Base-by-base conservation (phyloP, 2,888 invertebrate genomes). In the Trypoxylon attenuatum region DNA sequence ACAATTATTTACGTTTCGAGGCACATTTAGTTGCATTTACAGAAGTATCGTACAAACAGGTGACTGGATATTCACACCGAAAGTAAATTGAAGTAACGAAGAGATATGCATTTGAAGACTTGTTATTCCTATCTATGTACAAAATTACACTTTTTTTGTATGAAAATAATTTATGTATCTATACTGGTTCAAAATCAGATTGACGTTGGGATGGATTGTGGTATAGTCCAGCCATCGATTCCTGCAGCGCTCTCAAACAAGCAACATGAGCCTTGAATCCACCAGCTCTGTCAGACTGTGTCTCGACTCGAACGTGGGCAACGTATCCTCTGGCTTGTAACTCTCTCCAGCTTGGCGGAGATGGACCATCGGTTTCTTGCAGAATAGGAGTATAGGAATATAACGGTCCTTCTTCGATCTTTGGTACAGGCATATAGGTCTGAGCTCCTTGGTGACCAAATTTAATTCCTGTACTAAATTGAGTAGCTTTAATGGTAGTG, bases 401-500 rank as follows among this genome's bases (percentile, higher is more conserved):
- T 0, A 93, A 80, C 0, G 94, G 94, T 0, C 93, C 94, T 80
- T 95, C 95, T 51, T 95, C 94, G 2, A 91, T 88, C 71, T 92
- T 89, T 0, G 94, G 93, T 1, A 96, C 85, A 0, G 93, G 91
- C 33, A 93, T 82, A 76, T 93, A 93, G 15, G 90, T 89, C 5
- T 91, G 89, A 71, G 88, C 89, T 0, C 90, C 87, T 2, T 92
- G 91, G 46, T 91, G 89, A 0, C 93, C 92, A 85, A 96, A 93
- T 84, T 94, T 93, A 4, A 97, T 94, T 15, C 97, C 97, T 0
- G 94, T 93, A 0, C 96, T 96, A 87, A 96, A 97, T 71, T 94
- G 93, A 0, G 92, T 92, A 0, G 90, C 89, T 65, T 89, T 90
- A 45, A 88, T 84, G n/a, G 88, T 82, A 13, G 89, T 87, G 2